Base-by-base conservation (phyloP, 2,888 invertebrate species). In the Cantharis rustica region DNA sequence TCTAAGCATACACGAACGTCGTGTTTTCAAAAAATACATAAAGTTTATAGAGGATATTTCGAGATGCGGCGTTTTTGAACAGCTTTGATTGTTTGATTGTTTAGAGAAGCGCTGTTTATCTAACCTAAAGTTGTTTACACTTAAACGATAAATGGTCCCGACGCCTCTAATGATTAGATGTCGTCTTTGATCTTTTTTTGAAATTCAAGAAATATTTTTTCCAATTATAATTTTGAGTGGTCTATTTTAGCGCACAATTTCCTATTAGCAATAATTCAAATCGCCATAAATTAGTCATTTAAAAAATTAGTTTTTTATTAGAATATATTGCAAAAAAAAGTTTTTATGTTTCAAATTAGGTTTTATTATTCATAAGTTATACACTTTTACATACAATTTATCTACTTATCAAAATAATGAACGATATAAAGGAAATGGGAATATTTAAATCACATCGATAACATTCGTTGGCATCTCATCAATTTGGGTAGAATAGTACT, bases 401-500 rank as follows among this genome's bases (percentile, higher is more conserved):
- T 23, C 1, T 3, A 27, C 10, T 11, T 10, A 27, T 10, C 11
- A 11, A 27, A 27, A 27, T 11, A 27, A 27, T 27, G 0, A 27
- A 11, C 11, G 2, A 10, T 27, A 27, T 1, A 26, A 26, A 26
- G 26, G 10, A 1, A 13, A 47, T 47, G n/a, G 11, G 27, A 66
- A 75, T 26, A 13, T 78, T 92, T 93, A 96, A 87, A 96, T 95
- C 86, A 96, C 92, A 91, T 96, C 96, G 63, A 96, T 96, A 78
- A 96, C 96, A 89, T 96, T 96, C 96, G 96, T 97, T 1, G 99
- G 99, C 99, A 99, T 99, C 90, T 99, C 99, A 88, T 99, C 99
- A 88, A 99, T 99, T 89, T 99, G 99, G 72, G 99, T 99, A 0
- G 98, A 98, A 89, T 99, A 99, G 90, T 99, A 99, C 90, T 99